A percentile compares a stretch with the other conserved stretches of the same genome.
Evolutionary conservation across 2,797 vertebrate species (phyloP).

Genomic region (Lagorchestes hirsutus): DNA sequence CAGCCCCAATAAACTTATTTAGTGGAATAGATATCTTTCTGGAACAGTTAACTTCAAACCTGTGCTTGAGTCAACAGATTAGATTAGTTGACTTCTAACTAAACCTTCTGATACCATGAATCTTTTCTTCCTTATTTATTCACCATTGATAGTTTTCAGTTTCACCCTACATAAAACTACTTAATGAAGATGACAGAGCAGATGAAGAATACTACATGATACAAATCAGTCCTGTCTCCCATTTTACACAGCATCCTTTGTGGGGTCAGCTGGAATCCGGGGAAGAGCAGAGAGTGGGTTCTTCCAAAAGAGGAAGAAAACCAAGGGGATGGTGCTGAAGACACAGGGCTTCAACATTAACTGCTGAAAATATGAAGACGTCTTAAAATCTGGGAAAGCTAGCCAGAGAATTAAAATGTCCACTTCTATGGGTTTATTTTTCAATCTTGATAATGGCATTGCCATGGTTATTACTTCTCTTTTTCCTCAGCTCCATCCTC

Average conservation of each 20-base stretch:
- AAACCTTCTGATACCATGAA: background rate
- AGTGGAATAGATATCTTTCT: slow-evolving; percentile 4
- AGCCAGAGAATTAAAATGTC: background rate
- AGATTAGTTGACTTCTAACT: slow-evolving; percentile 20
- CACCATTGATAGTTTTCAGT: slow-evolving; percentile 24
- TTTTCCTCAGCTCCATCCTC: background rate
- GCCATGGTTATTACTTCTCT: background rate
- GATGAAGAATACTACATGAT: background rate
- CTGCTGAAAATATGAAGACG: slow-evolving; percentile 25
- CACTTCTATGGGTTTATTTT: background rate
- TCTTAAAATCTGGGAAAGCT: background rate
- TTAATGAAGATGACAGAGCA: slow-evolving; percentile 24
- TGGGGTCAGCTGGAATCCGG: background rate
- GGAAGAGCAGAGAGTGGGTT: background rate
- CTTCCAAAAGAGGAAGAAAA: background rate
- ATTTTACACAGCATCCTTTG: background rate
- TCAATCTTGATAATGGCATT: background rate
- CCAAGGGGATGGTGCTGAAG: background rate
- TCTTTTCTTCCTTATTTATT: background rate
- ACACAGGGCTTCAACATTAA: background rate
- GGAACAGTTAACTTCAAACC: background rate
- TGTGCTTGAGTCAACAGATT: background rate
- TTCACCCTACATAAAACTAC: slow-evolving; percentile 45
- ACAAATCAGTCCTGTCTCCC: background rate
- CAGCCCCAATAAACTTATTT: background rate